These are phyloP conservation scores for Lasioglossum albipes DNA, from an alignment of 1,140 invertebrate species.

Conservation along the genomic window DNA sequence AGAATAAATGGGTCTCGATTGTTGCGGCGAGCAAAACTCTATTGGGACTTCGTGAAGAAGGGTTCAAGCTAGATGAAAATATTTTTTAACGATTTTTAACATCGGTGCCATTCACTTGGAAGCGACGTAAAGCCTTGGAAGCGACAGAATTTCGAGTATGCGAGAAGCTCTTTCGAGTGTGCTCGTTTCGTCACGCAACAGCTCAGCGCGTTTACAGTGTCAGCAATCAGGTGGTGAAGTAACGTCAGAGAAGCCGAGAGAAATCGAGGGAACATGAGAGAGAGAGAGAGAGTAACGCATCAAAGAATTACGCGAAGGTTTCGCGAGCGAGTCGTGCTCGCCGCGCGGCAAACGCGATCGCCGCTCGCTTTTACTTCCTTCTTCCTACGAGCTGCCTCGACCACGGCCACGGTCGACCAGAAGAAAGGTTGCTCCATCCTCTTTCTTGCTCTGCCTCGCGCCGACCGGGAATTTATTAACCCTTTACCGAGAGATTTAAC, in stretches of 20 bases:
- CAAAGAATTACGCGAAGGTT: conserved; percentile 16
- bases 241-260: conserved; percentile 44
- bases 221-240: conserved; percentile 37
- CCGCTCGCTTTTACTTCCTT: conserved; percentile 54
- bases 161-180: conserved; percentile 13
- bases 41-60: too few relatives aligned
- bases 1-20: too few relatives aligned
- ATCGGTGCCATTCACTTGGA: neutral
- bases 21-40: too few relatives aligned
- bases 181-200: conserved; percentile 37
- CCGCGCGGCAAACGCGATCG: neutral
- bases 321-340: neutral
- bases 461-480: conserved; percentile 28
- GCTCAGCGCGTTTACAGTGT: conserved; percentile 39
- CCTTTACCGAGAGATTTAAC: conserved; percentile 14
- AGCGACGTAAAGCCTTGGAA: conserved; percentile 8
- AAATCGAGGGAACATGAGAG: conserved; percentile 1
- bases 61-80: too few relatives aligned
- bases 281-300: neutral
- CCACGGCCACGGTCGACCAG: conserved; percentile 54
- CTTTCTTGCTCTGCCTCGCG: conserved; percentile 12
- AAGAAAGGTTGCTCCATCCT: conserved; percentile 54
- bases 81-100: too few relatives aligned
- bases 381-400: conserved; percentile 52
- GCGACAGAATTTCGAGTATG: conserved; percentile 13